Conservation (phyloP, 2,113 vertebrate genomes). For the Chamaetylas fuelleborni region DNA sequence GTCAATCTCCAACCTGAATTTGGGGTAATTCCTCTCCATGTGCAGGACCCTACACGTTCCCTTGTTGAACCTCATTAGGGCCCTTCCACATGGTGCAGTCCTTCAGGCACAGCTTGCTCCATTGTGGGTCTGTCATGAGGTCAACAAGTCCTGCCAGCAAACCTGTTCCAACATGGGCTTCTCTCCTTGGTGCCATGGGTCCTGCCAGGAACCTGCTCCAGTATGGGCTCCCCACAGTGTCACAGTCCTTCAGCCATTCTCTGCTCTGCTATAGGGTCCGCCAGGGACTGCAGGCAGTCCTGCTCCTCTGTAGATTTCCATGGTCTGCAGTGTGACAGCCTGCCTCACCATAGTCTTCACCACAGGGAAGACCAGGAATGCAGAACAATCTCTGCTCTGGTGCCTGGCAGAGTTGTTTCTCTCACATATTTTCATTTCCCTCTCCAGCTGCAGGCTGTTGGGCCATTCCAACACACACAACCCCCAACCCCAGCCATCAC, state of each 20-base stretch:
- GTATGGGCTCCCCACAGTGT: neutral
- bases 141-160: neutral
- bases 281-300: neutral
- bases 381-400: neutral
- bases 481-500: rapidly evolving
- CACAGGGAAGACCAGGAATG: neutral
- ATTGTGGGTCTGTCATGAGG: neutral
- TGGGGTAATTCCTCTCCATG: neutral
- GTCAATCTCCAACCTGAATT: neutral
- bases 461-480: neutral
- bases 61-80: neutral
- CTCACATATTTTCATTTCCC: neutral
- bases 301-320: neutral
- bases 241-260: neutral
- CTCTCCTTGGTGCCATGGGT: rapidly evolving
- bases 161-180: neutral
- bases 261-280: neutral
- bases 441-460: neutral
- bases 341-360: neutral
- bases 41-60: neutral
- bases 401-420: neutral
- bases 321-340: neutral
- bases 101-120: neutral
- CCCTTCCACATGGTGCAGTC: neutral
- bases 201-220: neutral